phyloP scores from a whole-genome alignment of 2,797 vertebrate genomes.

The Discoglossus pictus region DNA sequence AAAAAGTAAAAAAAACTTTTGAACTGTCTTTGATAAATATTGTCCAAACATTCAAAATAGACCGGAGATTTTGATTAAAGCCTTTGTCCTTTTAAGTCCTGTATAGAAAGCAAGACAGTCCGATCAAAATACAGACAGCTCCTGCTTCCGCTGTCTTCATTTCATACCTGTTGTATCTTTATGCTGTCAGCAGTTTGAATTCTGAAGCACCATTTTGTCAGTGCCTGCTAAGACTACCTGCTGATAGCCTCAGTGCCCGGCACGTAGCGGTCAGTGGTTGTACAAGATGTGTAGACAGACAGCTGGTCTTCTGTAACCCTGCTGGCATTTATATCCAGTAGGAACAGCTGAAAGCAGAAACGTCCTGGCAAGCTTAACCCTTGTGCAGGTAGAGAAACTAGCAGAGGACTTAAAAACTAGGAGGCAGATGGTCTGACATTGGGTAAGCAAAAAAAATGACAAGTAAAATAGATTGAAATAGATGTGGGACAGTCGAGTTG shows the following conservation, averaged over 20 bases:
- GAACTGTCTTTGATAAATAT: too few species aligned
- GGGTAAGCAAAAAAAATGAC: constrained; percentile 35
- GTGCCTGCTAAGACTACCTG: constrained; percentile 8
- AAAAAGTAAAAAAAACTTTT: too few species aligned
- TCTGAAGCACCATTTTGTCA: neutral
- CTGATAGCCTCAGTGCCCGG: constrained; percentile 9
- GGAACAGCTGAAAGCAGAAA: constrained; percentile 15
- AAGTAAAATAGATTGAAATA: constrained; percentile 33
- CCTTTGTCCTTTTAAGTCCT: too few species aligned
- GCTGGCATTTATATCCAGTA: constrained; percentile 12
- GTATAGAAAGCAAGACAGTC: neutral
- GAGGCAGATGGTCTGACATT: constrained; percentile 35
- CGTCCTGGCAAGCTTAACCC: constrained; percentile 26
- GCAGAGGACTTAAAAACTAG: constrained; percentile 16
- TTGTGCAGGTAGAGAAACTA: constrained; percentile 10
- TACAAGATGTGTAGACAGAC: constrained; percentile 28
- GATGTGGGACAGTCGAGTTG: too few species aligned
- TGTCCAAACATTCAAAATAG: too few species aligned
- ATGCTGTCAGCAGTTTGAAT: constrained; percentile 15
- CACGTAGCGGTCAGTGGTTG: constrained; percentile 36
- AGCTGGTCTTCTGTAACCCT: constrained; percentile 31
- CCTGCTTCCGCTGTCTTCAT: neutral
- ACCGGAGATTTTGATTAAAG: too few species aligned
- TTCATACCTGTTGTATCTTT: too few species aligned
- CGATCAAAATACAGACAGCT: neutral